Evolutionary conservation across 2,888 invertebrate genomes (phyloP).

Genomic region (Andricus curvator): DNA sequence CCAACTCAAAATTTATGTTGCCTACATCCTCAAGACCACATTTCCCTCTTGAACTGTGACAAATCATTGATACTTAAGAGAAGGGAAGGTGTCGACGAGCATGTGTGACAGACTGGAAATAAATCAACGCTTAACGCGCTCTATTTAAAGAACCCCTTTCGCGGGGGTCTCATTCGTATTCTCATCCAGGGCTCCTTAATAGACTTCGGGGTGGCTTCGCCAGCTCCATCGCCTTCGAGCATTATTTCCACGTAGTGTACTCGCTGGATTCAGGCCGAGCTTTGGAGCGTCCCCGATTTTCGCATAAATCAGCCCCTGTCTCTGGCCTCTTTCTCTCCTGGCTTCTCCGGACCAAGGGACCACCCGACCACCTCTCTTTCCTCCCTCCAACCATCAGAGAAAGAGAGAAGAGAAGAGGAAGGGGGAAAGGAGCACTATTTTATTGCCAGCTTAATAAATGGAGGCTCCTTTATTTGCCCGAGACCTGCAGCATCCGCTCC

Average conservation of each 20-base stretch:
- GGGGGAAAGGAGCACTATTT: slow-evolving; percentile 69
- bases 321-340: slow-evolving; percentile 55
- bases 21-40: background rate
- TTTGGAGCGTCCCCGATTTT: slow-evolving; percentile 71
- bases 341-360: slow-evolving; percentile 68
- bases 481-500: slow-evolving; percentile 70
- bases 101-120: slow-evolving; percentile 52
- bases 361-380: slow-evolving; percentile 45
- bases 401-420: slow-evolving; percentile 50
- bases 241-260: slow-evolving; percentile 66
- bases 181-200: slow-evolving; percentile 60
- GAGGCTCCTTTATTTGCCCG: slow-evolving; percentile 74
- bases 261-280: slow-evolving; percentile 62
- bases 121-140: slow-evolving; percentile 59
- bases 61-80: slow-evolving; percentile 22
- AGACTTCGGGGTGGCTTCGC: slow-evolving; percentile 67
- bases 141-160: slow-evolving; percentile 60
- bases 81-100: slow-evolving; percentile 50
- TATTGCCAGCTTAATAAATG: slow-evolving; percentile 77
- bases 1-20: background rate
- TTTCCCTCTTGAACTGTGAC: background rate
- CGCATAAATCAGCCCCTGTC: slow-evolving; percentile 74
- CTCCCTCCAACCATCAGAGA: slow-evolving; percentile 30
- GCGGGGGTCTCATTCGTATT: slow-evolving; percentile 61
- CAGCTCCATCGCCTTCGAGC: slow-evolving; percentile 59